These are phyloP conservation scores for Thermophis baileyi DNA, from an alignment of 2,113 vertebrate genomes.

Conservation along the genomic window DNA sequence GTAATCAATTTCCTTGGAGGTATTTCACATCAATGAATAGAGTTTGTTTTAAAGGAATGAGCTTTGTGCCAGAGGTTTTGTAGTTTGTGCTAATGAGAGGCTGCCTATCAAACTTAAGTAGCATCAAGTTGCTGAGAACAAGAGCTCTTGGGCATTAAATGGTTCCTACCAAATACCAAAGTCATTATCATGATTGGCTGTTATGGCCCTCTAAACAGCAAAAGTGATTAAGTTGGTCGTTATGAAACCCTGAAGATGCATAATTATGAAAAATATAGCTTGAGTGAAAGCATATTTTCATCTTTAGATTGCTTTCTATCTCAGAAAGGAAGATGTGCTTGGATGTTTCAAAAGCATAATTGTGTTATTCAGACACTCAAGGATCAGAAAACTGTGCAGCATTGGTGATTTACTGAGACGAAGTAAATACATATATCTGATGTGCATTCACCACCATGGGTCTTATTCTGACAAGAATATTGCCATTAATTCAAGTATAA, in stretches of 20 bases:
- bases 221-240: conserved; percentile 78
- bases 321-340: conserved; percentile 65
- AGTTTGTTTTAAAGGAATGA: conserved; percentile 75
- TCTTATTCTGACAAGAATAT: background rate
- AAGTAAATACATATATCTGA: background rate
- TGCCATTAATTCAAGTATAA: background rate
- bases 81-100: conserved; percentile 72
- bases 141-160: conserved; percentile 76
- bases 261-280: conserved; percentile 78
- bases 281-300: conserved; percentile 66
- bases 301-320: conserved; percentile 65
- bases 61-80: conserved; percentile 69
- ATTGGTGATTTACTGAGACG: background rate
- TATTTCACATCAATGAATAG: conserved; percentile 61
- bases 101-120: conserved; percentile 79
- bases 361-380: conserved; percentile 15
- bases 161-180: conserved; percentile 79
- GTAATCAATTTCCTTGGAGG: conserved; percentile 55
- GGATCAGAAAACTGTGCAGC: conserved; percentile 1
- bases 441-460: background rate
- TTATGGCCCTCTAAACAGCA: conserved; percentile 74
- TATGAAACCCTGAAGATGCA: conserved; percentile 75
- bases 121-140: conserved; percentile 74
- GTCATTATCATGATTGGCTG: conserved; percentile 79
- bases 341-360: conserved; percentile 58